These are phyloP conservation scores for Argopecten irradians DNA, from an alignment of 1,140 invertebrate species.

Conservation along the genomic window DNA sequence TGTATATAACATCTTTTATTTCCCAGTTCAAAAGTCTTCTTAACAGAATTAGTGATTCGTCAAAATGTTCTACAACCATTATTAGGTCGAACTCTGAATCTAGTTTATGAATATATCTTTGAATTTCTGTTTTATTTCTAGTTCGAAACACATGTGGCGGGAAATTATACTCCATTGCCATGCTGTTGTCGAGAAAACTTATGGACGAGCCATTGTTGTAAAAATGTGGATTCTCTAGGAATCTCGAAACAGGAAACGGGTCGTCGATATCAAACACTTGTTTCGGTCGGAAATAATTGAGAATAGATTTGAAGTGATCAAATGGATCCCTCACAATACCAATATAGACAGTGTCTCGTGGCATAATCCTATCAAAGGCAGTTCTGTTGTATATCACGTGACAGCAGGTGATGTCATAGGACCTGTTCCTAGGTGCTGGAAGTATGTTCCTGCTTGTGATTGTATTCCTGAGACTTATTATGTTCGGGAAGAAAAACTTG, in stretches of 20 bases:
- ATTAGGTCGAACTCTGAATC: slow-evolving; percentile 76
- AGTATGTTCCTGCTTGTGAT: slow-evolving; percentile 40
- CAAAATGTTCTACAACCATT: slow-evolving; percentile 79
- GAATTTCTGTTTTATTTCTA: slow-evolving; percentile 33
- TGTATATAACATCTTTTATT: slow-evolving; percentile 73
- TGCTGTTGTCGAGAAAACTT: slow-evolving; percentile 55
- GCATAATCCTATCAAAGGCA: slow-evolving; percentile 50
- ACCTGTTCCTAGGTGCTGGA: slow-evolving; percentile 48
- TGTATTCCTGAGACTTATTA: slow-evolving; percentile 38
- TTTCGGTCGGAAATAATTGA: slow-evolving; percentile 48
- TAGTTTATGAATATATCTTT: slow-evolving; percentile 43
- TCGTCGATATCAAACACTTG: slow-evolving; percentile 42
- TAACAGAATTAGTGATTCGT: slow-evolving; percentile 79
- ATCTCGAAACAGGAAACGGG: slow-evolving; percentile 28
- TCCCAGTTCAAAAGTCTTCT: slow-evolving; percentile 78
- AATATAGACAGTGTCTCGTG: slow-evolving; percentile 52
- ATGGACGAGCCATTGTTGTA: slow-evolving; percentile 33
- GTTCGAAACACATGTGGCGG: slow-evolving; percentile 44
- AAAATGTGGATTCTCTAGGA: slow-evolving; percentile 39
- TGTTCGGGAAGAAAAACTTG: slow-evolving; percentile 47
- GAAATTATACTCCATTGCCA: slow-evolving; percentile 57
- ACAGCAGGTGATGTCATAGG: slow-evolving; percentile 53
- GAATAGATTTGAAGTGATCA: slow-evolving; percentile 48
- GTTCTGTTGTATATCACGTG: slow-evolving; percentile 56
- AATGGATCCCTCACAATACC: slow-evolving; percentile 59